These are phyloP conservation scores for Onychomys torridus DNA, from an alignment of 2,797 vertebrate species.

Conservation along the genomic window DNA sequence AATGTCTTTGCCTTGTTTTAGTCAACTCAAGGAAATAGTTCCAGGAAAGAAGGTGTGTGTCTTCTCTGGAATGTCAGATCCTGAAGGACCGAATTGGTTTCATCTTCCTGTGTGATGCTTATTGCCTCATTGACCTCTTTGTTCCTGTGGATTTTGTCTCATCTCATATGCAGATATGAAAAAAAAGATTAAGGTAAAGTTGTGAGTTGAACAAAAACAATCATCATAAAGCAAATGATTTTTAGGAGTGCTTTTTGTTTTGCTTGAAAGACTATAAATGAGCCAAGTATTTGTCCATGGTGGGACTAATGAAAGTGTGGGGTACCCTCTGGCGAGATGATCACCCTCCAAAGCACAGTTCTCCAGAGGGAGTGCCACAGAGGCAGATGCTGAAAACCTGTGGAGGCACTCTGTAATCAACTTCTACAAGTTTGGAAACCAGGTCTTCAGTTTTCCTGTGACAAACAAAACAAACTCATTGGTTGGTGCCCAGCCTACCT, in stretches of 20 bases:
- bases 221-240: background rate
- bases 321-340: background rate
- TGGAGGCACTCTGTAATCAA: too few relatives aligned
- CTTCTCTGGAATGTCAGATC: accelerated
- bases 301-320: background rate
- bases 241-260: background rate
- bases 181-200: background rate
- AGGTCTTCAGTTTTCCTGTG: background rate
- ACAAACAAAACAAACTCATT: too few relatives aligned
- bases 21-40: background rate
- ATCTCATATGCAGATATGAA: background rate
- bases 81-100: accelerated
- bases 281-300: background rate
- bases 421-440: background rate
- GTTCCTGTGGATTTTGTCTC: background rate
- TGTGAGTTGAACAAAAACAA: background rate
- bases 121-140: background rate
- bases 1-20: background rate
- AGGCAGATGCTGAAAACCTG: accelerated
- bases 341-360: background rate
- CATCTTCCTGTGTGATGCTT: background rate
- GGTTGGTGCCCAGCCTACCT: background rate
- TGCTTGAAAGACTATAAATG: background rate
- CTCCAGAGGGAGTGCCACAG: background rate
- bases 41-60: background rate